These are phyloP conservation scores for Brachyhypopomus gauderio DNA, from an alignment of 2,113 vertebrate genomes.

Conservation along the genomic window DNA sequence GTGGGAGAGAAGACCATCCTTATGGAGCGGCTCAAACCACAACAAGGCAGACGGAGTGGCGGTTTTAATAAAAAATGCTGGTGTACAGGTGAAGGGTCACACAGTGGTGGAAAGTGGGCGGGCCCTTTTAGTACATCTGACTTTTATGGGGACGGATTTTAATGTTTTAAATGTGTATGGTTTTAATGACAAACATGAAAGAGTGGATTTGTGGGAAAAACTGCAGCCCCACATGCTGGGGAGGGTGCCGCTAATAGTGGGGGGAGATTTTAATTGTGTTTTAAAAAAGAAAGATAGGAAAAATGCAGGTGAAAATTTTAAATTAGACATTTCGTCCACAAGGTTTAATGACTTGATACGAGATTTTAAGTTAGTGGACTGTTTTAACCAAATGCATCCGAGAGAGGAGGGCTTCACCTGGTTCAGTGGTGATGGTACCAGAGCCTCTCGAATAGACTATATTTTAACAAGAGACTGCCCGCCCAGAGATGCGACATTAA, in stretches of 20 bases:
- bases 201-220: neutral
- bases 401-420: slow-evolving; percentile 29
- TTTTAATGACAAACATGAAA: too few relatives aligned
- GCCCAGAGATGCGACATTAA: slow-evolving; percentile 18
- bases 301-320: slow-evolving; percentile 2
- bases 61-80: neutral
- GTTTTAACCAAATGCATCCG: slow-evolving; percentile 9
- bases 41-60: neutral
- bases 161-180: too few relatives aligned
- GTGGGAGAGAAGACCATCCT: too few relatives aligned
- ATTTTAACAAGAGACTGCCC: slow-evolving; percentile 27
- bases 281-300: neutral
- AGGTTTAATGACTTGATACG: too few relatives aligned
- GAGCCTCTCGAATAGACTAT: slow-evolving; percentile 34
- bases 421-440: slow-evolving; percentile 25
- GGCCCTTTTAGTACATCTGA: too few relatives aligned
- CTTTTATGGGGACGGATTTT: too few relatives aligned
- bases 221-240: slow-evolving; percentile 36
- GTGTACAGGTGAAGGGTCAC: slow-evolving; percentile 19
- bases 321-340: neutral
- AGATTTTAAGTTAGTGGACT: slow-evolving; percentile 23
- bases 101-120: neutral
- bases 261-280: slow-evolving; percentile 30
- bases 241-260: neutral
- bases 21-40: neutral